phyloP scores from a whole-genome alignment of 2,113 vertebrate species.

The Brachypteracias leptosomus region DNA sequence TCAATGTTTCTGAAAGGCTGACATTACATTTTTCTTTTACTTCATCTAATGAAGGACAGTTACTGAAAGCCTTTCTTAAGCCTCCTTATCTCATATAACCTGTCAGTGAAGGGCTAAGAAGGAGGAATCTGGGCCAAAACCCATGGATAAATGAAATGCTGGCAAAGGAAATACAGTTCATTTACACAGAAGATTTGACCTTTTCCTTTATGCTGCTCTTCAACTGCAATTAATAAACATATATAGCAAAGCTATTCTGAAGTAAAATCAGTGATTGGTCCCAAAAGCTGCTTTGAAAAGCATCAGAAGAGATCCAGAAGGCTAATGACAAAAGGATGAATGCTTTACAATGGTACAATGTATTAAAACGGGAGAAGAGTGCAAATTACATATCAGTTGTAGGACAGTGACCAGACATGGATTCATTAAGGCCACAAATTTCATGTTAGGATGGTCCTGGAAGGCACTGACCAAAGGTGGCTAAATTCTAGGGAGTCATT shows the following conservation, averaged over 20 bases:
- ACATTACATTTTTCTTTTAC: neutral
- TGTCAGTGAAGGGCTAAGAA: neutral
- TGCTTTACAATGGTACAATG: fast-evolving
- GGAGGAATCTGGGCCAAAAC: neutral
- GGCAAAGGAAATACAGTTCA: neutral
- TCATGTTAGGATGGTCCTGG: neutral
- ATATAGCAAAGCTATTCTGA: neutral
- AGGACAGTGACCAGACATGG: neutral
- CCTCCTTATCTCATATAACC: neutral
- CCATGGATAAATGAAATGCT: neutral
- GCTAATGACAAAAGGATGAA: neutral
- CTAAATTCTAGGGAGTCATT: neutral
- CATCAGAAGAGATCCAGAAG: neutral
- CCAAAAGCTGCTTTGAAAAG: neutral
- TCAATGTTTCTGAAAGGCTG: neutral
- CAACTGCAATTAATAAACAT: neutral
- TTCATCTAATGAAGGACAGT: neutral
- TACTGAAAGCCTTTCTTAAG: neutral
- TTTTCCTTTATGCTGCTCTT: neutral
- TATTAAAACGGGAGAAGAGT: neutral
- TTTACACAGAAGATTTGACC: neutral
- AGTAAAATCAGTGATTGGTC: neutral
- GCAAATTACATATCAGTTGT: fast-evolving
- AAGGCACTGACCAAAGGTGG: neutral
- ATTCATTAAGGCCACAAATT: neutral